Percentiles rank a stretch among this genome's conserved stretches.
phyloP scores from a whole-genome alignment of 2,888 invertebrate genomes.

The Hypomecis punctinalis region DNA sequence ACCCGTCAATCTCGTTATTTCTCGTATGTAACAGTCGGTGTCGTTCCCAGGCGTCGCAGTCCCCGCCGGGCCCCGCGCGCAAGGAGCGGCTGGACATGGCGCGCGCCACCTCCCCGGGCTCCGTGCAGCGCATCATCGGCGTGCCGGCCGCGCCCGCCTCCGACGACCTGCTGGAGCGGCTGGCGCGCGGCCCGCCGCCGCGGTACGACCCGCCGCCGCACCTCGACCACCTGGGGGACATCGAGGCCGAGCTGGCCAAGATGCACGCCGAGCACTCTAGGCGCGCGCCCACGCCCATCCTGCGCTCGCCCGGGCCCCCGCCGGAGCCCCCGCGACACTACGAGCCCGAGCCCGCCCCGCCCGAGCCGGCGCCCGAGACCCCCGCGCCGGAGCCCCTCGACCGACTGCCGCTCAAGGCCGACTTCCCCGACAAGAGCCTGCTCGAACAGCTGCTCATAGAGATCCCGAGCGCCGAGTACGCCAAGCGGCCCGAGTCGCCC shows the following conservation, averaged over 20 bases:
- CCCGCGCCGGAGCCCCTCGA: conserved; percentile 65
- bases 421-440: conserved; percentile 85
- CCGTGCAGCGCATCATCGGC: conserved; percentile 79
- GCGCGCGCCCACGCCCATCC: conserved; percentile 47
- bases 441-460: conserved; percentile 93
- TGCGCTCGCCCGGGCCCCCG: conserved; percentile 37
- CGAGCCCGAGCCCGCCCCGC: conserved; percentile 36
- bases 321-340: conserved; percentile 85
- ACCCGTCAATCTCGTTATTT: too few relatives aligned
- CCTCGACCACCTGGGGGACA: conserved; percentile 86
- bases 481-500: conserved; percentile 76
- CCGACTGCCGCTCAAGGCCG: conserved; percentile 74
- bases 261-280: conserved; percentile 82
- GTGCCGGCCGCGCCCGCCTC: conserved; percentile 66
- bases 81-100: conserved; percentile 78
- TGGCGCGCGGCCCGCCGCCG: conserved; percentile 61
- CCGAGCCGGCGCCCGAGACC: conserved; percentile 43
- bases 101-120: conserved; percentile 72
- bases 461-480: conserved; percentile 88
- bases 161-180: conserved; percentile 65
- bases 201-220: conserved; percentile 66
- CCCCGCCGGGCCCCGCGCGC: conserved; percentile 83
- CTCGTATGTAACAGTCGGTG: background rate
- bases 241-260: conserved; percentile 89
- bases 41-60: conserved; percentile 87